A percentile compares a stretch with the other conserved stretches of the same genome.
Evolutionary conservation across 2,113 vertebrate genomes (phyloP).

Genomic region (Sigmodon hispidus): DNA sequence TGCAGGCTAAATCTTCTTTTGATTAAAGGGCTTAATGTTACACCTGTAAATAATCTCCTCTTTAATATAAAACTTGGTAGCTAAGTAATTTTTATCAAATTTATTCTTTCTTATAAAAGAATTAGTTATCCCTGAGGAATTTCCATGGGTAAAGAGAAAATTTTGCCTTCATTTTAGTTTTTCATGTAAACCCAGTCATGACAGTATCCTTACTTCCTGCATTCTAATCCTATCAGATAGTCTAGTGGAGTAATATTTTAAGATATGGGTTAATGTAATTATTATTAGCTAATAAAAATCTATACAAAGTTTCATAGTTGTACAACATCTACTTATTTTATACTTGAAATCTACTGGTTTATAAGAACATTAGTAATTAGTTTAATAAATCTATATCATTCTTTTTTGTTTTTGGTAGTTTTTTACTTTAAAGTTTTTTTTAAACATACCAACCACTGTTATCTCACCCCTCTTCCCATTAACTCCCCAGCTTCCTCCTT

Average conservation of each 20-base stretch:
- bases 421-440: too few relatives aligned
- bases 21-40: neutral
- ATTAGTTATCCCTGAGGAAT: neutral
- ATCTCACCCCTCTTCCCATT: too few relatives aligned
- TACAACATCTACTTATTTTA: neutral
- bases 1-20: conserved; percentile 12
- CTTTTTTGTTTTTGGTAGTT: too few relatives aligned
- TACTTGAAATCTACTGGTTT: neutral
- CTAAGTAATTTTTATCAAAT: neutral
- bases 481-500: too few relatives aligned
- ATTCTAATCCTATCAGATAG: neutral
- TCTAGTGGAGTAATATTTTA: neutral
- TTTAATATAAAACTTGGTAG: neutral
- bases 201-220: neutral
- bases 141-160: neutral
- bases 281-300: neutral
- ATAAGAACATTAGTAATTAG: neutral
- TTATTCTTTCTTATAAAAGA: neutral
- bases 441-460: too few relatives aligned
- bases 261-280: neutral
- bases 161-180: neutral
- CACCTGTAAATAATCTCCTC: neutral
- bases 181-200: neutral
- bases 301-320: neutral
- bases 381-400: too few relatives aligned